Conservation (phyloP, 2,113 vertebrate species). For the Corvus moneduloides region DNA sequence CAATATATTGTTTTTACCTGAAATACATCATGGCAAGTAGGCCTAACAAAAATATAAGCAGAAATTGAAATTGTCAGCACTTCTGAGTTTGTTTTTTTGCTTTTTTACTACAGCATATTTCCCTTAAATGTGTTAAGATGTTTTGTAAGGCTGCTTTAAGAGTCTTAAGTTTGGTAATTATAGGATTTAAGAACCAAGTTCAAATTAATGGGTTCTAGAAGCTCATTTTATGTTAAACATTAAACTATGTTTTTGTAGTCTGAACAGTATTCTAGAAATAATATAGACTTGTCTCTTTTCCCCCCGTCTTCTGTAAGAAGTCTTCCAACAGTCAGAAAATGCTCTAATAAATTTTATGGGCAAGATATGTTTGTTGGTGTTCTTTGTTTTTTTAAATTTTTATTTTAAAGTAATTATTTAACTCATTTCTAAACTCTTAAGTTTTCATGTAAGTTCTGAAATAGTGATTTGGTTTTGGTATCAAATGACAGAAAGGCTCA, state of each 20-base stretch:
- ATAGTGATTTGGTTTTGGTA: background rate
- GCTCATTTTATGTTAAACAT: background rate
- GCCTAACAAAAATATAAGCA: background rate
- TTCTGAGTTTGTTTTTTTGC: background rate
- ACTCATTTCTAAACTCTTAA: background rate
- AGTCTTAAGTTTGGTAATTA: background rate
- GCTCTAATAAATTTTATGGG: background rate
- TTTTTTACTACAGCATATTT: background rate
- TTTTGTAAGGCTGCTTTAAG: background rate
- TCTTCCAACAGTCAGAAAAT: background rate
- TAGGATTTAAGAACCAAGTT: background rate
- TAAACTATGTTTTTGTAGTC: background rate
- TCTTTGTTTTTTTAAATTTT: background rate
- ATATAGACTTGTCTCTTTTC: background rate
- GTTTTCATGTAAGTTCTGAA: background rate
- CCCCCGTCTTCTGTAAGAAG: background rate
- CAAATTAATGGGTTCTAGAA: background rate
- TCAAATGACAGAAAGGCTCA: background rate
- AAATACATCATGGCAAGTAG: background rate
- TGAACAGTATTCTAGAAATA: background rate
- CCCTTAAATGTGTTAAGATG: background rate
- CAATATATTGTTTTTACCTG: background rate
- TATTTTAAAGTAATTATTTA: background rate
- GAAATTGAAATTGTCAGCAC: background rate
- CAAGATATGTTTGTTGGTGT: background rate